Evolutionary conservation across 1,140 invertebrate species (phyloP).

Genomic region (Chionoecetes opilio): DNA sequence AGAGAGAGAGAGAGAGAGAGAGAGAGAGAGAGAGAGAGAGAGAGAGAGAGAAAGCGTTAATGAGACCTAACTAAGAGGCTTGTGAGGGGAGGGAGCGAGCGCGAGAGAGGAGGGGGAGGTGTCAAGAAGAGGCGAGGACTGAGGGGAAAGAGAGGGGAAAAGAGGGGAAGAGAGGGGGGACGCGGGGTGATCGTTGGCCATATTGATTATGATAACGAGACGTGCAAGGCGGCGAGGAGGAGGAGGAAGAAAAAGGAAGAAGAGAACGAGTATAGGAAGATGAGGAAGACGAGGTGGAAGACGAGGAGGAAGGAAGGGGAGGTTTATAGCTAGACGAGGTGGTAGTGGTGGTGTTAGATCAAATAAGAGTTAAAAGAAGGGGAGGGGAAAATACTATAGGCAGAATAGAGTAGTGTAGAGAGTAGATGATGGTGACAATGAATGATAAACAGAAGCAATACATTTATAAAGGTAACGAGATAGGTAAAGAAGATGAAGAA

Average conservation of each 20-base stretch:
- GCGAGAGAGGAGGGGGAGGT: conserved; percentile 43
- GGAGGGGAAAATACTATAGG: too few species aligned
- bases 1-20: conserved; percentile 54
- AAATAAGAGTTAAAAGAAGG: neutral
- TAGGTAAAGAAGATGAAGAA: neutral
- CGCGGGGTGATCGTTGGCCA: conserved; percentile 67
- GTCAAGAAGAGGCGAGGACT: conserved; percentile 42
- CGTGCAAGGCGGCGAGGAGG: neutral
- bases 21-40: conserved; percentile 60
- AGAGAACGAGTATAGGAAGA: neutral
- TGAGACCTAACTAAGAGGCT: conserved; percentile 71
- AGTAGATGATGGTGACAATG: too few species aligned
- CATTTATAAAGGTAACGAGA: too few species aligned
- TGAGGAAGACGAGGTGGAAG: conserved; percentile 18
- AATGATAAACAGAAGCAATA: neutral
- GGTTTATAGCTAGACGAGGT: too few species aligned
- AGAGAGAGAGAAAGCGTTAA: conserved; percentile 69
- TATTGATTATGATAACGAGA: conserved; percentile 77
- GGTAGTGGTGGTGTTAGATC: neutral
- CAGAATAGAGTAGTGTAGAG: too few species aligned
- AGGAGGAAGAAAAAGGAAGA: neutral
- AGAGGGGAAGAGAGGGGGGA: too few species aligned
- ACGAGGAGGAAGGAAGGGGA: conserved; percentile 3
- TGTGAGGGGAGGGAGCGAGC: conserved; percentile 55
- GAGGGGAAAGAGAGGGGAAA: conserved; percentile 32